These are phyloP conservation scores for Coryphaenoides rupestris DNA, from an alignment of 2,113 vertebrate species.

Conservation along the genomic window DNA sequence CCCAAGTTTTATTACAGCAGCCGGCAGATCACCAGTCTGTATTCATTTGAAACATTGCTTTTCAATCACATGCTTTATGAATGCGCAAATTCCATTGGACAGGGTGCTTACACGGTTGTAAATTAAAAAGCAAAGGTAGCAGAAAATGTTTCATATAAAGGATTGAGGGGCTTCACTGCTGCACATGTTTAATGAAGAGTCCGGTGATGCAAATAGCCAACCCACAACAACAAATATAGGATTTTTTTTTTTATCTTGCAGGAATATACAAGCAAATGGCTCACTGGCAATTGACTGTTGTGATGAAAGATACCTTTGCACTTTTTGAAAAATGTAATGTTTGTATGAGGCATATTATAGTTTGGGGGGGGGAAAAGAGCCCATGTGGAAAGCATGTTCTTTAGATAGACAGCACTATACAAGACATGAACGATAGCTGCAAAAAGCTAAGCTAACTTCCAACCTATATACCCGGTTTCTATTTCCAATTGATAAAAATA, in stretches of 20 bases:
- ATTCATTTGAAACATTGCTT: slow-evolving; percentile 96
- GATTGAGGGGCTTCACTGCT: slow-evolving; percentile 35
- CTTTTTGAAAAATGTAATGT: no score
- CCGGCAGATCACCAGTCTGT: slow-evolving; percentile 90
- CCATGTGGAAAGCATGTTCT: no score
- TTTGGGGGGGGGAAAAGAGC: no score
- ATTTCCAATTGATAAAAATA: no score
- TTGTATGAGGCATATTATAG: no score
- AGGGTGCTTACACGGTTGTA: slow-evolving; percentile 78
- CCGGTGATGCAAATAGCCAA: slow-evolving; percentile 54
- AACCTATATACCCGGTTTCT: no score
- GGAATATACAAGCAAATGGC: no score
- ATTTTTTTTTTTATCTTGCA: no score
- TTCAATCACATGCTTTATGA: slow-evolving; percentile 95
- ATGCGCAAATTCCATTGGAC: slow-evolving; percentile 89
- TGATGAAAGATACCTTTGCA: no score
- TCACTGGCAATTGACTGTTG: no score
- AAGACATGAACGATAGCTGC: neutral
- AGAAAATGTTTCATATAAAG: slow-evolving; percentile 70
- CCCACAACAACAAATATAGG: neutral
- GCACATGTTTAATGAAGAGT: slow-evolving; percentile 42
- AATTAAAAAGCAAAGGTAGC: slow-evolving; percentile 77
- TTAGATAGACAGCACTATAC: neutral
- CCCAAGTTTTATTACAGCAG: slow-evolving; percentile 97
- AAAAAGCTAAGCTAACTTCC: neutral